Evolutionary conservation across 2,888 invertebrate species (phyloP).

Genomic region (Hypselothyrea guttata): DNA sequence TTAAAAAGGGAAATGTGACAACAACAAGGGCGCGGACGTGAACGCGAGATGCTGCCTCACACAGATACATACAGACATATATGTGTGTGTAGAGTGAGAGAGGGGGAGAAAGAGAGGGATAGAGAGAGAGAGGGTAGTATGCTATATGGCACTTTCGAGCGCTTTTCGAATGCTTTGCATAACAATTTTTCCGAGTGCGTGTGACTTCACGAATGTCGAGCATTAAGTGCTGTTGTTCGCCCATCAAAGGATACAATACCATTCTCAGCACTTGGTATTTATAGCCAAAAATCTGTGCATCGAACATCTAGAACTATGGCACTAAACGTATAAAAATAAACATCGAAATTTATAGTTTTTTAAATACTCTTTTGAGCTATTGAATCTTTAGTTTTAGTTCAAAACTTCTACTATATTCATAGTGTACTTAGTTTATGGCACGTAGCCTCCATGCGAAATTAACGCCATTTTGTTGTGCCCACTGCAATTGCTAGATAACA

Average conservation of each 20-base stretch:
- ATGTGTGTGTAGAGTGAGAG: no score
- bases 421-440: slow-evolving; percentile 44
- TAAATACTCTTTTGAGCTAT: slow-evolving; percentile 7
- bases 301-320: no score
- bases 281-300: no score
- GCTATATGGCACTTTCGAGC: slow-evolving; percentile 56
- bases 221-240: slow-evolving; percentile 66
- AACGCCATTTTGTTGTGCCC: slow-evolving; percentile 58
- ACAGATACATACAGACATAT: no score
- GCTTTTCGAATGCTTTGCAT: slow-evolving; percentile 60
- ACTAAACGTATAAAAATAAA: no score
- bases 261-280: no score
- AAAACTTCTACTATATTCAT: neutral
- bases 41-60: slow-evolving; percentile 19
- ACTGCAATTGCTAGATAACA: slow-evolving; percentile 47
- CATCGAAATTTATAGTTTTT: no score
- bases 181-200: slow-evolving; percentile 72
- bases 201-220: slow-evolving; percentile 75
- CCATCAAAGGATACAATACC: slow-evolving; percentile 74
- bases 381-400: neutral
- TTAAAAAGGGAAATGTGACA: slow-evolving; percentile 70
- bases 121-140: no score
- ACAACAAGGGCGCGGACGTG: slow-evolving; percentile 68
- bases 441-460: slow-evolving; percentile 43
- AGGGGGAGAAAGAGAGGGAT: no score